Percentiles rank a stretch among this genome's conserved stretches.
phyloP scores from a whole-genome alignment of 2,888 invertebrate genomes.

The Proisotoma minuta region DNA sequence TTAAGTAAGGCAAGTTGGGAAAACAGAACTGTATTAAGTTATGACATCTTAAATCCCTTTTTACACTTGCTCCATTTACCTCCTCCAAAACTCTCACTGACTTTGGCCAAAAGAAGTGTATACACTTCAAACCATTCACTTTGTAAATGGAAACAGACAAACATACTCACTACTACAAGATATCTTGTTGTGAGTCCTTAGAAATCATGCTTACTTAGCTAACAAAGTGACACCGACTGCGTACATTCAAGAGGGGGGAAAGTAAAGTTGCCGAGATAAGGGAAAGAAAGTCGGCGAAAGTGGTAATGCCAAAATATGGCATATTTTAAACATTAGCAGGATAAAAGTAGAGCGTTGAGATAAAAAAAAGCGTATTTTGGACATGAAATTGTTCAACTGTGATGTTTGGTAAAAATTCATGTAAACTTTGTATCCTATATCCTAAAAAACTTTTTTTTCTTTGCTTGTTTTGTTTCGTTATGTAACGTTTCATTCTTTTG shows the following conservation, averaged over 20 bases:
- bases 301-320: background rate
- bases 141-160: no score
- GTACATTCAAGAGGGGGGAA: no score
- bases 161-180: no score
- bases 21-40: slow-evolving; percentile 15
- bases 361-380: background rate
- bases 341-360: background rate
- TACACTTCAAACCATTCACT: no score
- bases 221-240: background rate
- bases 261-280: no score
- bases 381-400: background rate
- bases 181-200: no score
- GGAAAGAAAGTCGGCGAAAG: background rate
- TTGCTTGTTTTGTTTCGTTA: no score
- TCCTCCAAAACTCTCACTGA: no score
- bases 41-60: slow-evolving; percentile 17
- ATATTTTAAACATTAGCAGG: background rate
- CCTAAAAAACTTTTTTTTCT: no score
- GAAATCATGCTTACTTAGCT: no score
- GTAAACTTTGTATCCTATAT: no score
- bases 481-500: no score
- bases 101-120: background rate
- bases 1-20: slow-evolving; percentile 10
- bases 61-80: slow-evolving; percentile 19
- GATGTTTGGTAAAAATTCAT: background rate